Base-by-base conservation (phyloP, 2,113 vertebrate genomes). In the Mandrillus leucophaeus region DNA sequence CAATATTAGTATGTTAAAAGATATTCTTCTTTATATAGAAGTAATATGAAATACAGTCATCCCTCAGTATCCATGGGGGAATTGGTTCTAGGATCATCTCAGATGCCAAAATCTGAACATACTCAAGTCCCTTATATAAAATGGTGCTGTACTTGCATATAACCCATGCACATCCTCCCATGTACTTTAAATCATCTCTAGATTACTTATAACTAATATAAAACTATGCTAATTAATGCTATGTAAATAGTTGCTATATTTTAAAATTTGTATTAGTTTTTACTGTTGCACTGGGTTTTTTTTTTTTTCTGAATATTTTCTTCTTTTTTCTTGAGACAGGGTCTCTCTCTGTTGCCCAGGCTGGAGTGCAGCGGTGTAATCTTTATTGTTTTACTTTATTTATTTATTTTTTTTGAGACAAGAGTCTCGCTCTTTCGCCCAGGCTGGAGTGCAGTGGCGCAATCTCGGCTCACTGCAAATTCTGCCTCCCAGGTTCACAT, bases 1-100 rank as follows among this genome's bases (percentile, higher is more conserved):
- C 8, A 92, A 48, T 81, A 79, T 10, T 96, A 82, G 59, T 86
- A 96, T 73, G 22, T 80, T 96, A 95, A 95, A 95, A 88, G 32
- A 87, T 8, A 95, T 38, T 87, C 35, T 9, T n/a, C 59, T 78
- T 79, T 45, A 40, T 45, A 72, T 0, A 92, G 25, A 92, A 82
- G 25, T 78, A 61, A 92, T 64, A 79, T 50, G 4, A 91, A 59
- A n/a, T 48, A 78, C 3, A 76, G 43, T 48, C 27, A 48, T 43
- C 73, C 73, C 40, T 75, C 73, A 76, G 40, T 78, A 48, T 48
- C 75, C 4, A 17, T 9, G 27, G 75, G 43, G 43, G 4, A 64
- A 78, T 10, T 76, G 43, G 13, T 48, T 78, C 27, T 7, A 78
- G 75, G 27, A 78, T 8, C 43, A 8, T 45, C 27, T 48, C 27